Evolutionary conservation across 2,888 invertebrate genomes (phyloP).

Genomic region (Dione vanillae): DNA sequence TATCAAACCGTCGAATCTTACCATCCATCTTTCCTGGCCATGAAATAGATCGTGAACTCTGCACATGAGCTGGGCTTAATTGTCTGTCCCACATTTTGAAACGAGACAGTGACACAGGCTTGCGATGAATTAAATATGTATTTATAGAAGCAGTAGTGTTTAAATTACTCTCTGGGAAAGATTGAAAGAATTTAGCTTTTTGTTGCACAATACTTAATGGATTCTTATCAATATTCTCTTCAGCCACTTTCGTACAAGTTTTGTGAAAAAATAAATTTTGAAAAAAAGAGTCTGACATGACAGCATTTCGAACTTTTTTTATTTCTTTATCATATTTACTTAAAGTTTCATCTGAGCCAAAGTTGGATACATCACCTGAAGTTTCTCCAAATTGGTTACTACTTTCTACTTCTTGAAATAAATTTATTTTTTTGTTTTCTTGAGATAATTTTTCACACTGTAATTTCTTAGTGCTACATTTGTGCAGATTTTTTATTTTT

Average conservation of each 20-base stretch:
- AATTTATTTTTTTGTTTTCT: constrained; percentile 24
- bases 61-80: constrained; percentile 76
- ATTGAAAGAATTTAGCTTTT: constrained; percentile 88
- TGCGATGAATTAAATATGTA: constrained; percentile 87
- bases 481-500: constrained; percentile 63
- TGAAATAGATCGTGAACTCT: constrained; percentile 85
- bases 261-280: constrained; percentile 88
- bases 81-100: constrained; percentile 87
- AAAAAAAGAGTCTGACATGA: constrained; percentile 87
- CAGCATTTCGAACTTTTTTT: constrained; percentile 82
- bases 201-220: constrained; percentile 85
- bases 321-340: constrained; percentile 73
- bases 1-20: constrained; percentile 78
- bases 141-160: constrained; percentile 85
- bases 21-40: constrained; percentile 85
- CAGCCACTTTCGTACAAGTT: constrained; percentile 54
- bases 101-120: constrained; percentile 89
- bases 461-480: constrained; percentile 55
- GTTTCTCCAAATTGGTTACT: constrained; percentile 74
- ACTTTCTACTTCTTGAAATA: constrained; percentile 58
- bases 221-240: constrained; percentile 67
- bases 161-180: constrained; percentile 68
- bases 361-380: constrained; percentile 66
- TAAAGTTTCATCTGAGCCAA: constrained; percentile 62
- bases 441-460: constrained; percentile 57